These are phyloP conservation scores for Aix galericulata DNA, from an alignment of 2,113 vertebrate genomes.

Conservation along the genomic window DNA sequence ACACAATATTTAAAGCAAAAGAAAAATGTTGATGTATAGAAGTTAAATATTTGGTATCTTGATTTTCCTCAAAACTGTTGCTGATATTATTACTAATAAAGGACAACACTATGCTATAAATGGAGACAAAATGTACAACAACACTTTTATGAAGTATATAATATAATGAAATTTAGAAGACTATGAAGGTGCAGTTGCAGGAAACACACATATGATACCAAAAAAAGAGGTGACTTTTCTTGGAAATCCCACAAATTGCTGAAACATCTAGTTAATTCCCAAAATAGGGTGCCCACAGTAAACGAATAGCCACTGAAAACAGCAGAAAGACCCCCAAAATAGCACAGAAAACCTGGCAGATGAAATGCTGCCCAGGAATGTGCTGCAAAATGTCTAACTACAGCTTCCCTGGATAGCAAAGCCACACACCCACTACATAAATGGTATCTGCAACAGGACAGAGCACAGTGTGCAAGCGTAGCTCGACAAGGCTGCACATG, in stretches of 20 bases:
- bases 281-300: neutral
- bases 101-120: neutral
- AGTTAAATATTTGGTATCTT: neutral
- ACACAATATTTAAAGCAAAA: neutral
- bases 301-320: slow-evolving; percentile 6
- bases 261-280: slow-evolving; percentile 26
- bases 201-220: neutral
- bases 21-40: neutral
- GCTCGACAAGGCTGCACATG: neutral
- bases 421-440: neutral
- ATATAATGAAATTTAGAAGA: neutral
- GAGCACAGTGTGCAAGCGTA: neutral
- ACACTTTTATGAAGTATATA: neutral
- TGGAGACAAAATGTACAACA: neutral
- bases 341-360: neutral
- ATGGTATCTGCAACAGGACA: neutral
- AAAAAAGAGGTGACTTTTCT: neutral
- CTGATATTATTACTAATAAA: neutral
- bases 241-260: neutral
- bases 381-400: neutral
- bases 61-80: neutral
- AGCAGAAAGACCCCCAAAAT: slow-evolving; percentile 12
- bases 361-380: neutral
- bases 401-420: neutral
- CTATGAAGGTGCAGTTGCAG: neutral